A percentile compares a stretch with the other conserved stretches of the same genome.
phyloP scores from a whole-genome alignment of 1,140 invertebrate species.

The Tribolium castaneum region DNA sequence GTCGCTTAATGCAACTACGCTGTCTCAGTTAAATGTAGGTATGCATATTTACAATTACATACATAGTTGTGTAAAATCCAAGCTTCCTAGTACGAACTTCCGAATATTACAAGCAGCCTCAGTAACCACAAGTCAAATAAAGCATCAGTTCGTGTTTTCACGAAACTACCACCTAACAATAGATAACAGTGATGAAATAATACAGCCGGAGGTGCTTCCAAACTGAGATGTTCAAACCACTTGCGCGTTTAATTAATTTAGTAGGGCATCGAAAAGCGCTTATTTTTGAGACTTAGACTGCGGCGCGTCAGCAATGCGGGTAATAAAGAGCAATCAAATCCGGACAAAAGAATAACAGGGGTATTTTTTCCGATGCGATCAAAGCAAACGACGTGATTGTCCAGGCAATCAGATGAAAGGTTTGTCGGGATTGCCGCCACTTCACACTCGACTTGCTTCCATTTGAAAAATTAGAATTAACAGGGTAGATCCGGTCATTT shows the following conservation, averaged over 20 bases:
- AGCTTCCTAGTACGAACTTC: neutral
- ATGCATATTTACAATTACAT: constrained; percentile 8
- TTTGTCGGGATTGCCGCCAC: constrained; percentile 19
- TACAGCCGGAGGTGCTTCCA: neutral
- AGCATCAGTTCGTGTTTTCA: constrained; percentile 9
- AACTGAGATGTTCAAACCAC: neutral
- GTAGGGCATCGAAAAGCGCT: neutral
- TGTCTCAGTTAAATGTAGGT: neutral
- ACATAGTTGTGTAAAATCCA: constrained; percentile 1
- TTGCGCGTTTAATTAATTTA: neutral
- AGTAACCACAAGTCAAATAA: constrained; percentile 10
- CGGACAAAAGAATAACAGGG: neutral
- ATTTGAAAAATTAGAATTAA: constrained; percentile 32
- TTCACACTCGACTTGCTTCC: constrained; percentile 25
- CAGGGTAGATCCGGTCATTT: constrained; percentile 24
- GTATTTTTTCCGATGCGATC: constrained; percentile 2
- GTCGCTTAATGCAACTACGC: neutral
- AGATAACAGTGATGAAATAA: constrained; percentile 15
- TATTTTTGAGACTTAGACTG: neutral
- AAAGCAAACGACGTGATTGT: constrained; percentile 22
- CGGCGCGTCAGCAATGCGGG: too few relatives aligned
- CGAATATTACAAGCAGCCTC: neutral
- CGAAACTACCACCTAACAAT: constrained; percentile 11
- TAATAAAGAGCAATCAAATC: constrained; percentile 1
- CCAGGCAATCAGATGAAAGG: constrained; percentile 26